phyloP scores from a whole-genome alignment of 2,888 invertebrate species.

The Biston stratarius region DNA sequence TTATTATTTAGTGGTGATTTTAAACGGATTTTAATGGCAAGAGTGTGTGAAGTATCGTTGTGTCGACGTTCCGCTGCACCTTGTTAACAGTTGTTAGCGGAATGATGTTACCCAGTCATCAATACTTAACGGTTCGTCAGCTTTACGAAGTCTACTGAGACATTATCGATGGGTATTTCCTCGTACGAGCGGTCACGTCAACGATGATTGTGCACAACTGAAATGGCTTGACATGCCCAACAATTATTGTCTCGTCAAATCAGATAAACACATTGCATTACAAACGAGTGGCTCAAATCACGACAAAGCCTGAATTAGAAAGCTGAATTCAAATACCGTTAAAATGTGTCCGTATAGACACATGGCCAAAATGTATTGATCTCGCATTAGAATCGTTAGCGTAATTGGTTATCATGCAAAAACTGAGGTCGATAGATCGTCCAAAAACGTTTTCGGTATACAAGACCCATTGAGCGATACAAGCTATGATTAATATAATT shows the following conservation, averaged over 20 bases:
- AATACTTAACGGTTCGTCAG: conserved; percentile 56
- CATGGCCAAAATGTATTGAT: conserved; percentile 66
- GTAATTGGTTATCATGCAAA: conserved; percentile 79
- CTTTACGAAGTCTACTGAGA: conserved; percentile 45
- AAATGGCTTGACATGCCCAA: conserved; percentile 64
- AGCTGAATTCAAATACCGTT: conserved; percentile 70
- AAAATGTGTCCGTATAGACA: conserved; percentile 66
- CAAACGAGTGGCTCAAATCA: conserved; percentile 52
- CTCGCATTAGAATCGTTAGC: conserved; percentile 70
- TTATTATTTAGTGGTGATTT: conserved; percentile 21
- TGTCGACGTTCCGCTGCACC: conserved; percentile 44
- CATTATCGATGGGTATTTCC: conserved; percentile 60
- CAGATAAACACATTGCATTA: conserved; percentile 65
- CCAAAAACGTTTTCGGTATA: conserved; percentile 64
- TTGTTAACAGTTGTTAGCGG: conserved; percentile 68
- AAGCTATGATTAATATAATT: conserved; percentile 73
- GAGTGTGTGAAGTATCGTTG: conserved; percentile 14
- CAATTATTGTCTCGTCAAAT: conserved; percentile 72
- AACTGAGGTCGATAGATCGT: conserved; percentile 52
- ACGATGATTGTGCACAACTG: conserved; percentile 64
- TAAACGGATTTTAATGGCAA: conserved; percentile 17
- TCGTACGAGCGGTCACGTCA: conserved; percentile 51
- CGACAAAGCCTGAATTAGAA: conserved; percentile 76
- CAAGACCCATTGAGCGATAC: conserved; percentile 59
- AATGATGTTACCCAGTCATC: conserved; percentile 55